phyloP scores from a whole-genome alignment of 2,888 invertebrate genomes.

The Cyclophora punctaria region DNA sequence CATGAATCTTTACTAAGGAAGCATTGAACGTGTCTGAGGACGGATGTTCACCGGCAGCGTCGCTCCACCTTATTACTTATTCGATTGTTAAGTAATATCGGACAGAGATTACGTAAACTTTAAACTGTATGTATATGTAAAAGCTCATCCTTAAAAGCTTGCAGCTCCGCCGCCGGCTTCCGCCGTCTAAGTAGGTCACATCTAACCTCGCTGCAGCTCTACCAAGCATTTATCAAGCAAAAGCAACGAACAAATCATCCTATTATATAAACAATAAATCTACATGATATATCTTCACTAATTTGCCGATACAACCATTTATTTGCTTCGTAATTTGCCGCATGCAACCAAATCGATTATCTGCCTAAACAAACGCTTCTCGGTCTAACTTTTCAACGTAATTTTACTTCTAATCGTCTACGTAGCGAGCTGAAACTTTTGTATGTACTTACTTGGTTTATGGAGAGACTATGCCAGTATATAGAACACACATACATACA shows the following conservation, averaged over 20 bases:
- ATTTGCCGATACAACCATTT: neutral
- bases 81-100: no score
- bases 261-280: neutral
- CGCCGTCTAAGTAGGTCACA: no score
- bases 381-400: neutral
- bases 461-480: conserved; percentile 26
- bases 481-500: conserved; percentile 29
- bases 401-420: neutral
- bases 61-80: no score
- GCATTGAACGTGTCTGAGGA: no score
- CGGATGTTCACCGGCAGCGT: no score
- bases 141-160: no score
- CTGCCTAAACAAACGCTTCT: neutral
- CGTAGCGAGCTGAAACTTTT: neutral
- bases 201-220: no score
- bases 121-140: no score
- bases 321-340: neutral
- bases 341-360: conserved; percentile 7
- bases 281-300: conserved; percentile 5
- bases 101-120: no score
- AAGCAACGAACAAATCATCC: neutral
- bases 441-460: conserved; percentile 31
- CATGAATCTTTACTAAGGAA: no score
- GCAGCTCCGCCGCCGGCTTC: no score
- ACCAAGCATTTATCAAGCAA: no score